phyloP scores from a whole-genome alignment of 2,113 vertebrate species.

The Aspiorhynchus laticeps region DNA sequence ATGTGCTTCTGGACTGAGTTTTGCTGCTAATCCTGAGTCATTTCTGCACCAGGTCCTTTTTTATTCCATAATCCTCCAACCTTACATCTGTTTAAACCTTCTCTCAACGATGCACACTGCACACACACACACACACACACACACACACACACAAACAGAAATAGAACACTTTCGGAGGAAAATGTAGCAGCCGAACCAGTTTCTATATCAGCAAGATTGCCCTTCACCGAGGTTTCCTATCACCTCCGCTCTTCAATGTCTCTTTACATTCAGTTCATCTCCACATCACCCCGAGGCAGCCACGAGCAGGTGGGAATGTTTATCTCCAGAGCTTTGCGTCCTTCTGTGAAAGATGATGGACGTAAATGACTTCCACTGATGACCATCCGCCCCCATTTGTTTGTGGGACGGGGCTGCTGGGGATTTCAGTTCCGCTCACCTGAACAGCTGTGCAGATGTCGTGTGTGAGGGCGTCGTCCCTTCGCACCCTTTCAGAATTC shows the following conservation, averaged over 20 bases:
- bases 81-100: conserved; percentile 20
- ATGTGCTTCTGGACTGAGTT: conserved; percentile 46
- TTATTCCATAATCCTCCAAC: conserved; percentile 49
- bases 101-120: background rate
- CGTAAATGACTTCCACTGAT: conserved; percentile 59
- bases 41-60: conserved; percentile 35
- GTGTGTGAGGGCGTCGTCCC: conserved; percentile 35
- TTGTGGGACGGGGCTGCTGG: conserved; percentile 46
- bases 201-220: conserved; percentile 54
- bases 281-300: conserved; percentile 61
- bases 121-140: too few species aligned
- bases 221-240: conserved; percentile 62
- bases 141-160: background rate
- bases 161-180: background rate
- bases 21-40: conserved; percentile 36
- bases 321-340: conserved; percentile 60
- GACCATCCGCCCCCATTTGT: conserved; percentile 29
- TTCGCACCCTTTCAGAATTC: conserved; percentile 52
- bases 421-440: conserved; percentile 56
- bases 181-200: conserved; percentile 40
- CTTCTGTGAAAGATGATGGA: conserved; percentile 61
- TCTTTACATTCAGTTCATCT: conserved; percentile 63
- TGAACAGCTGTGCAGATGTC: conserved; percentile 44
- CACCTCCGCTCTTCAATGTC: conserved; percentile 49
- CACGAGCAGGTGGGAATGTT: conserved; percentile 49